These are phyloP conservation scores for Anarrhichthys ocellatus DNA, from an alignment of 2,113 vertebrate genomes.

Conservation along the genomic window DNA sequence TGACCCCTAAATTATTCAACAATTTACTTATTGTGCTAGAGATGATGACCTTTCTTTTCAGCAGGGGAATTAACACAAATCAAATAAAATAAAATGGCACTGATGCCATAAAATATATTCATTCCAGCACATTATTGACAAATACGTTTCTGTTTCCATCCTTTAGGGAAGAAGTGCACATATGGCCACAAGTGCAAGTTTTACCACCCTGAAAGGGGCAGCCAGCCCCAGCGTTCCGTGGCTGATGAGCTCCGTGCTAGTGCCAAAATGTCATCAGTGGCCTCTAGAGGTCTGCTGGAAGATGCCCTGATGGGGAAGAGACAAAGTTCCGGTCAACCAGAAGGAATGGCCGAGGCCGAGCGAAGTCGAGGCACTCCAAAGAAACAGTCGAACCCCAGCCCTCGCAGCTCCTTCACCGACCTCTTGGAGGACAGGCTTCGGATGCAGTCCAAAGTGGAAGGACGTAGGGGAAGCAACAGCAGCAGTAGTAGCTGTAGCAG, in stretches of 20 bases:
- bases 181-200: constrained; percentile 99
- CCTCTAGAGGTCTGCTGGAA: constrained; percentile 86
- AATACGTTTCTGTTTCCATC: background rate
- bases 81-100: background rate
- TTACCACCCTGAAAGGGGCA: constrained; percentile 95
- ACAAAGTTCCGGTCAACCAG: constrained; percentile 84
- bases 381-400: constrained; percentile 88
- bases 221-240: constrained; percentile 93
- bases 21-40: background rate
- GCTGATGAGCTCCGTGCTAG: constrained; percentile 98
- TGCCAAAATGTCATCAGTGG: constrained; percentile 87
- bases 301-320: constrained; percentile 89
- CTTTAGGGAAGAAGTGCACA: constrained; percentile 95
- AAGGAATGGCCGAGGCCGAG: constrained; percentile 75
- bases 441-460: constrained; percentile 89
- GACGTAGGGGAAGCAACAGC: constrained; percentile 71
- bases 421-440: constrained; percentile 89
- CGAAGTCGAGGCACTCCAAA: constrained; percentile 86
- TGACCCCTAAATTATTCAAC: background rate
- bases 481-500: constrained; percentile 71
- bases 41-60: background rate
- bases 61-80: background rate
- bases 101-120: background rate
- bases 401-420: constrained; percentile 85
- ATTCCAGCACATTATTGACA: background rate